Evolutionary conservation across 2,888 invertebrate species (phyloP).

Genomic region (Melinaea marsaeus): DNA sequence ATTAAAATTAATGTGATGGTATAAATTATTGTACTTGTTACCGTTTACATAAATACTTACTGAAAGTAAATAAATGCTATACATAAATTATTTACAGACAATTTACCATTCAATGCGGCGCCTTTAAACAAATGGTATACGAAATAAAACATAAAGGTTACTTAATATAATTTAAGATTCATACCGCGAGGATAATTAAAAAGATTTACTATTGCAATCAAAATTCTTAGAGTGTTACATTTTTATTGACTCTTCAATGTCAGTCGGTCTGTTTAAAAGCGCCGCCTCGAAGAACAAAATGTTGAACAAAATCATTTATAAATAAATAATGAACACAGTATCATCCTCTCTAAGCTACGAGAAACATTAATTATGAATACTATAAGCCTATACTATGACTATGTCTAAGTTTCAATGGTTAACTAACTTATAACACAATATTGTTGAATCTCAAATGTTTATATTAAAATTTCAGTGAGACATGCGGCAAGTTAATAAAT

Average conservation of each 20-base stretch:
- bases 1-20: slow-evolving; percentile 34
- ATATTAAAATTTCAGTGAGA: slow-evolving; percentile 21
- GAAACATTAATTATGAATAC: slow-evolving; percentile 54
- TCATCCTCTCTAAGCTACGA: slow-evolving; percentile 47
- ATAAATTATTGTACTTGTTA: slow-evolving; percentile 35
- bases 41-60: slow-evolving; percentile 59
- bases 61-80: slow-evolving; percentile 72
- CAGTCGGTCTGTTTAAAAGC: slow-evolving; percentile 27
- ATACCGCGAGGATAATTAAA: neutral
- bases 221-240: neutral
- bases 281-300: slow-evolving; percentile 41
- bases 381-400: slow-evolving; percentile 40
- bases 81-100: slow-evolving; percentile 67
- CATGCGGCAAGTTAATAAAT: slow-evolving; percentile 15
- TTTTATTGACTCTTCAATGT: slow-evolving; percentile 14
- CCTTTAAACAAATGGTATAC: neutral
- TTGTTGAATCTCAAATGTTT: slow-evolving; percentile 29
- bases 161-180: neutral
- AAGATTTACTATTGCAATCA: slow-evolving; percentile 3
- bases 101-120: slow-evolving; percentile 21
- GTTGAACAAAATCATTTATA: slow-evolving; percentile 46
- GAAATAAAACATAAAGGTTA: neutral
- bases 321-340: slow-evolving; percentile 64
- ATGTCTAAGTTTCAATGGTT: slow-evolving; percentile 31
- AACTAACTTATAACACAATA: slow-evolving; percentile 32